Conservation (phyloP, 1,140 invertebrate genomes). For the Penaeus indicus region DNA sequence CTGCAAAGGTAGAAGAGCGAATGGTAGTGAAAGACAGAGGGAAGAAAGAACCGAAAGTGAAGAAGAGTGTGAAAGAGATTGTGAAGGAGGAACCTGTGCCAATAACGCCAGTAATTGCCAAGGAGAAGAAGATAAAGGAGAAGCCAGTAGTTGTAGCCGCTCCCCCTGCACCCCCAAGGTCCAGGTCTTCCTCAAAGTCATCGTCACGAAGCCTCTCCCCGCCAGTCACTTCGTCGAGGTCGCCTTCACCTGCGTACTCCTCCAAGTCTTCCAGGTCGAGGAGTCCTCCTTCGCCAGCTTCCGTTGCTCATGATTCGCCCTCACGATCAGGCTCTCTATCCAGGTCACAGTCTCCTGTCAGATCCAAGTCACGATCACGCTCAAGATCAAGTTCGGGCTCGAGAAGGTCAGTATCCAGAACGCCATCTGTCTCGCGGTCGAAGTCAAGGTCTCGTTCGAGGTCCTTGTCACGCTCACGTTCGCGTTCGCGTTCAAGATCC, state of each 20-base stretch:
- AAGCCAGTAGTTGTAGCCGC: slow-evolving; percentile 7
- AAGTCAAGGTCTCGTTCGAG: slow-evolving; percentile 27
- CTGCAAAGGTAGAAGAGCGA: slow-evolving; percentile 9
- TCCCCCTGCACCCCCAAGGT: slow-evolving; percentile 29
- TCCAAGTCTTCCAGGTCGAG: slow-evolving; percentile 15
- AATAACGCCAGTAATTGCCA: neutral
- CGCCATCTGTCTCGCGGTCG: slow-evolving; percentile 31
- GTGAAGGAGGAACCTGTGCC: slow-evolving; percentile 35
- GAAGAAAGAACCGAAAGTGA: slow-evolving; percentile 21
- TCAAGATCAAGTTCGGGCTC: slow-evolving; percentile 6
- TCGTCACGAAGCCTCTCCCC: slow-evolving; percentile 16
- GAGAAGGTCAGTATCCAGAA: slow-evolving; percentile 14
- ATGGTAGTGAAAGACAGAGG: neutral
- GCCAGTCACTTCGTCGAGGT: slow-evolving; percentile 21
- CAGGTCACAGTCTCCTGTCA: slow-evolving; percentile 6
- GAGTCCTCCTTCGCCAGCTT: neutral
- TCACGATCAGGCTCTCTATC: slow-evolving; percentile 27
- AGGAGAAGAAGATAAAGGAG: slow-evolving; percentile 16
- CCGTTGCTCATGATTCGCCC: slow-evolving; percentile 26
- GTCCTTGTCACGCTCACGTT: slow-evolving; percentile 17
- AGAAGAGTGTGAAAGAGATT: neutral
- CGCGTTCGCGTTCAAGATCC: slow-evolving; percentile 37
- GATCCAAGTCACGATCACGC: slow-evolving; percentile 18
- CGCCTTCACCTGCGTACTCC: slow-evolving; percentile 30
- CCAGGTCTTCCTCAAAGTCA: slow-evolving; percentile 38